Evolutionary conservation across 2,888 invertebrate species (phyloP).

Genomic region (Lysandra bellargus): DNA sequence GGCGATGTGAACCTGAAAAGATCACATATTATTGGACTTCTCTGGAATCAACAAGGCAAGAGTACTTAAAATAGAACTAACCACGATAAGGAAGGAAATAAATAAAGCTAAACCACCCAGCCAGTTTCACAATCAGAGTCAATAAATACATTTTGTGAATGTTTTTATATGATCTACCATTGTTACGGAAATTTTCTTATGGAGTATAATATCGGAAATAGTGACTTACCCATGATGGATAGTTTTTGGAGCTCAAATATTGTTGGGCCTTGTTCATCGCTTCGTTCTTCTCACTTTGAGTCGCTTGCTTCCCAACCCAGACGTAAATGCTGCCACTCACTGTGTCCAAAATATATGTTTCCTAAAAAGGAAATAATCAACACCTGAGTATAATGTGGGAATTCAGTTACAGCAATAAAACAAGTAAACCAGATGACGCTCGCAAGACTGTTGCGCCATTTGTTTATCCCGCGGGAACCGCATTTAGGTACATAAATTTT

Average conservation of each 20-base stretch:
- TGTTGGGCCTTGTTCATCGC: constrained; percentile 87
- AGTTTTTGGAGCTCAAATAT: constrained; percentile 83
- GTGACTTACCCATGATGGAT: constrained; percentile 86
- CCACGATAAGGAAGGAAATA: no score
- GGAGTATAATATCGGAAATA: neutral
- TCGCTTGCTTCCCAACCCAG: constrained; percentile 90
- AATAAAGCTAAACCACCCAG: no score
- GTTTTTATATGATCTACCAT: neutral
- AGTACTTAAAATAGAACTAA: no score
- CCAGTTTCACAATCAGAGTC: no score
- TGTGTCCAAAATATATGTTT: constrained; percentile 90
- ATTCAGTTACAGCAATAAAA: neutral
- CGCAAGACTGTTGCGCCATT: no score
- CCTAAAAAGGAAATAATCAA: constrained; percentile 65
- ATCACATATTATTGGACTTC: neutral
- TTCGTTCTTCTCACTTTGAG: constrained; percentile 84
- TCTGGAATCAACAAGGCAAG: no score
- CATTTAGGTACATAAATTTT: no score
- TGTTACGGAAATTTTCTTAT: neutral
- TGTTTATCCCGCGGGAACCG: no score
- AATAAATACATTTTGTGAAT: no score
- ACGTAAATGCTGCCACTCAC: constrained; percentile 88
- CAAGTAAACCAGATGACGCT: no score
- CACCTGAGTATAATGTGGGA: neutral
- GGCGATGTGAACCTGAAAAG: constrained; percentile 80